Base-by-base conservation (phyloP, 2,113 vertebrate genomes). In the Lycaon pictus region DNA sequence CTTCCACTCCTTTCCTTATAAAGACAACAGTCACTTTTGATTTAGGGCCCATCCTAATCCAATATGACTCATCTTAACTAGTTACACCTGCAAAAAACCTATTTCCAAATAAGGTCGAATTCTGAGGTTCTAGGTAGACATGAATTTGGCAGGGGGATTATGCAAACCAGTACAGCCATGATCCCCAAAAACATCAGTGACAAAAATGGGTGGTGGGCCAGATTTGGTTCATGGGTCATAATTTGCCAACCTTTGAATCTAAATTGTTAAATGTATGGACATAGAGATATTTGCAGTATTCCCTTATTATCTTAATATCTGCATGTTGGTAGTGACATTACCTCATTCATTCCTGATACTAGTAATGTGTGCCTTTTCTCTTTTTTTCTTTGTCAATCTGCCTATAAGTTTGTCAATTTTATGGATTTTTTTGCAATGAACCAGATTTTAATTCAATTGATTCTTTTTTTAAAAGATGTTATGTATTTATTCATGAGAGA, bases 391-490 rank as follows among this genome's bases (percentile, higher is more conserved):
- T 94, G 22, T 83, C 53, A 69, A 1, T 83, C n/a, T 87, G 84
- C 8, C 55, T 74, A 71, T 62, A 74, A 63, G 23, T 53, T 97
- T 80, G 37, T 76, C 48, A 81, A 67, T 87, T 74, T 63, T 67
- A 74, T 72, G 22, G n/a, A n/a, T 82, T 35, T 87, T 93, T 48
- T 93, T 48, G 62, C n/a, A 87, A 76, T 60, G 53, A 48, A 60
- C 3, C 60, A 80, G 58, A 55, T 95, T 90, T 93, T 69, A 93
- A 80, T 62, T 86, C 63, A 48, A 93, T 77, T 93, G 58, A 69
- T 90, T 93, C 25, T 84, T 89, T 43, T 43, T 43, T 43, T 7
- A 43, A 43, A 43, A 43, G 43, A 43, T 6, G 7, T 43, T 43
- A 43, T 43, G 43, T 43, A 43, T 43, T 43, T 43, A 43, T 43